Conservation (phyloP, 1,140 invertebrate species). For the Holotrichia oblita region DNA sequence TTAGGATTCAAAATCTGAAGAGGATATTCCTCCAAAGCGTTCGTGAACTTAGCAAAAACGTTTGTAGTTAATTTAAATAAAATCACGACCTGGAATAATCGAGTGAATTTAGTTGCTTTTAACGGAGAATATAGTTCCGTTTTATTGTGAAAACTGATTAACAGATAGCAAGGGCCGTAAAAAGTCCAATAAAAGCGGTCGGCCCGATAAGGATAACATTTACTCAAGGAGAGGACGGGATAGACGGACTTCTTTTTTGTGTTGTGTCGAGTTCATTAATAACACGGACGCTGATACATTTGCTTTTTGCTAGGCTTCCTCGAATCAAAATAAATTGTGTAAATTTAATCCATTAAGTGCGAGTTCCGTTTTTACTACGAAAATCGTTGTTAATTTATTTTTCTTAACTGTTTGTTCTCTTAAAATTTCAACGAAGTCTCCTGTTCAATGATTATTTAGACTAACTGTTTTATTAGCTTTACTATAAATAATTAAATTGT, state of each 20-base stretch:
- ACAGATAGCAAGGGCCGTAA: slow-evolving; percentile 33
- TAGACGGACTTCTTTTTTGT: neutral
- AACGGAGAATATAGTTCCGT: slow-evolving; percentile 38
- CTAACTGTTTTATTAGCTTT: too few relatives aligned
- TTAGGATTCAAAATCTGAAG: neutral
- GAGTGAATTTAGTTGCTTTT: slow-evolving; percentile 39
- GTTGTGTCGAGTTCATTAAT: slow-evolving; percentile 20
- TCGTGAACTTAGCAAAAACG: slow-evolving; percentile 33
- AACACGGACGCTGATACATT: slow-evolving; percentile 18
- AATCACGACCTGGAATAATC: slow-evolving; percentile 39
- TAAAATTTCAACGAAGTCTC: too few relatives aligned
- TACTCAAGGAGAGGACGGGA: neutral
- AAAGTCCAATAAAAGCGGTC: slow-evolving; percentile 38
- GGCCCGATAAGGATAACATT: slow-evolving; percentile 34
- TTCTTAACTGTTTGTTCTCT: too few relatives aligned
- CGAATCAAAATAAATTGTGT: slow-evolving; percentile 24
- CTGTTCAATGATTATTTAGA: too few relatives aligned
- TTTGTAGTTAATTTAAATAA: slow-evolving; percentile 40
- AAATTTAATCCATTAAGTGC: neutral
- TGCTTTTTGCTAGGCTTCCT: neutral
- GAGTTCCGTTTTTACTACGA: neutral
- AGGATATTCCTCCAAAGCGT: neutral
- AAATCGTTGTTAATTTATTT: neutral
- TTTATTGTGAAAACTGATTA: slow-evolving; percentile 39
- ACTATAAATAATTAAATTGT: too few relatives aligned